A percentile compares a stretch with the other conserved stretches of the same genome.
These are phyloP conservation scores for Drosophila prosaltans DNA, from an alignment of 1,140 invertebrate species.

Conservation along the genomic window DNA sequence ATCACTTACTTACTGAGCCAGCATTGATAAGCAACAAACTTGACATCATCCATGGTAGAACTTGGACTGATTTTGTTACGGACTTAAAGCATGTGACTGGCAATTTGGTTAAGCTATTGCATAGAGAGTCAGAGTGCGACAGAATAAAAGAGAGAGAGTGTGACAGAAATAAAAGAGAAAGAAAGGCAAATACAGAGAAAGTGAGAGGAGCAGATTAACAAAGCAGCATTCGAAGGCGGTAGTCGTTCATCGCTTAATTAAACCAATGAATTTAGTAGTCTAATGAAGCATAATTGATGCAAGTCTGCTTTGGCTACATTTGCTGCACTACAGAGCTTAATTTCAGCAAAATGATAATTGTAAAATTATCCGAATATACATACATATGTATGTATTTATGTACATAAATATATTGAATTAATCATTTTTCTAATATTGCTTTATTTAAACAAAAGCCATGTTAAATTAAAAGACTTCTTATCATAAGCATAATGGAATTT, in stretches of 20 bases:
- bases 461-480: background rate
- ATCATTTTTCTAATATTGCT: constrained; percentile 34
- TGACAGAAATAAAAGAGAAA: background rate
- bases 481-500: constrained; percentile 8
- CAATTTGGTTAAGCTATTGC: constrained; percentile 52
- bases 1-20: constrained; percentile 16
- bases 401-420: constrained; percentile 32
- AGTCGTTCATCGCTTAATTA: constrained; percentile 68
- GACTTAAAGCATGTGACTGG: constrained; percentile 37
- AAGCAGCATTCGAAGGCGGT: constrained; percentile 11
- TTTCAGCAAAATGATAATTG: constrained; percentile 1
- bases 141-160: background rate
- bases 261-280: constrained; percentile 65
- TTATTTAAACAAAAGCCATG: too few relatives aligned
- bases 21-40: constrained; percentile 46
- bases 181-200: background rate
- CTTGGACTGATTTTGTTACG: constrained; percentile 34
- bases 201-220: background rate
- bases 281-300: constrained; percentile 72
- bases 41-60: constrained; percentile 18
- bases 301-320: constrained; percentile 15
- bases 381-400: too few relatives aligned
- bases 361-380: constrained; percentile 21
- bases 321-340: constrained; percentile 30
- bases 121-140: background rate